Base-by-base conservation (phyloP, 2,113 vertebrate genomes). In the Pundamilia nyererei region DNA sequence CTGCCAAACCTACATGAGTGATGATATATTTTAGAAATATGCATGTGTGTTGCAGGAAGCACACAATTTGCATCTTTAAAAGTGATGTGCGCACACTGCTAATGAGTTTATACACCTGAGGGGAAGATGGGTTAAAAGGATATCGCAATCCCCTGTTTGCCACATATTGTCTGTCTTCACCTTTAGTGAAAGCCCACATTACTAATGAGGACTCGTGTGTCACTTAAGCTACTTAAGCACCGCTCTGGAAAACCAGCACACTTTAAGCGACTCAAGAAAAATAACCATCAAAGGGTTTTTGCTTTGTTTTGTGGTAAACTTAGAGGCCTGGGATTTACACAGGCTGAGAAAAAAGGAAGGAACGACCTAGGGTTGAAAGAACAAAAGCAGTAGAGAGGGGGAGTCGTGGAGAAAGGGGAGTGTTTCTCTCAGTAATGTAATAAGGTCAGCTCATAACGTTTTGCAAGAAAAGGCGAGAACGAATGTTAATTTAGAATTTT, bases 161-260 rank as follows among this genome's bases (percentile, higher is more conserved):
- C 45, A 77, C 83, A 19, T 88, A 87, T 90, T 68, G 81, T 86
- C 65, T 12, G 35, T 86, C 89, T 82, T 87, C 88, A 90, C 90
- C 87, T 92, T 84, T 51, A 87, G 83, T 86, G 82, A 89, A 91
- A 21, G 77, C 81, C 40, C 40, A 33, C 70, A 53, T 85, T 83
- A 58, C 81, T 92, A 90, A 95, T 89, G 89, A 92, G 86, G 42
- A 83, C 72, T 51, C 81, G 68, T 92, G 75, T 89, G 60, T 87
- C 85, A 91, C 87, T 88, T 81, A 17, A 49, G 24, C 13, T 83
- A 91, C 87, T 88, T 81, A 17, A 49, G 24, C 13, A 15, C n/a
- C 45, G 6, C 65, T 40, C 2, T 2, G 6, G 79, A 84, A 87
- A 83, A 72, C 53, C 51, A 15, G 38, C 24, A 15, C 6, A 1